A percentile compares a stretch with the other conserved stretches of the same genome.
phyloP scores from a whole-genome alignment of 2,888 invertebrate genomes.

The Oeneis ivallda region DNA sequence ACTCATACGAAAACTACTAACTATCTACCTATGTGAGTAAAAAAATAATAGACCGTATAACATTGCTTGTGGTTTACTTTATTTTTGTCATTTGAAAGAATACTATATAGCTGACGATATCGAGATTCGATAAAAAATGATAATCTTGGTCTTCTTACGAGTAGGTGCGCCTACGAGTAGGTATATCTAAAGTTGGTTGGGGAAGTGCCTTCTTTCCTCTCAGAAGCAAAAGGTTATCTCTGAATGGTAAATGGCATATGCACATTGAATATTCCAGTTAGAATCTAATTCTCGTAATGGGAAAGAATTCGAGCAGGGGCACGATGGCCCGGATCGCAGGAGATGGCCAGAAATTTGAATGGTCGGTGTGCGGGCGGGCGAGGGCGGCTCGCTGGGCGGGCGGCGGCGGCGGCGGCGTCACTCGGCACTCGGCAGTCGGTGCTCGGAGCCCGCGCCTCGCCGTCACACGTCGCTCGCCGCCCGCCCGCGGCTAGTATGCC shows the following conservation, averaged over 20 bases:
- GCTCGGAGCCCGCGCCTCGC: slow-evolving; percentile 50
- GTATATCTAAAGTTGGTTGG: no score
- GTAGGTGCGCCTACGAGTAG: background rate
- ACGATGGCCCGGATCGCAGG: slow-evolving; percentile 74
- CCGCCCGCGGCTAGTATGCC: slow-evolving; percentile 66
- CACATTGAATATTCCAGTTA: slow-evolving; percentile 67
- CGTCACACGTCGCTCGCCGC: slow-evolving; percentile 40
- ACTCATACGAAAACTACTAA: no score
- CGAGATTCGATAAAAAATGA: background rate
- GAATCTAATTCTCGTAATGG: slow-evolving; percentile 55
- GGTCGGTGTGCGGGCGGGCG: slow-evolving; percentile 58
- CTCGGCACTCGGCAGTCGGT: slow-evolving; percentile 51
- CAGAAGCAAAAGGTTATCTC: slow-evolving; percentile 61
- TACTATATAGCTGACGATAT: background rate
- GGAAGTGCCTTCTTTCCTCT: slow-evolving; percentile 33
- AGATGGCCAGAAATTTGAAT: slow-evolving; percentile 75
- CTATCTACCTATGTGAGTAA: no score
- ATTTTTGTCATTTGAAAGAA: background rate
- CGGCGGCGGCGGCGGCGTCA: slow-evolving; percentile 50
- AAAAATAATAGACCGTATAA: no score
- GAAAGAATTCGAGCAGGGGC: slow-evolving; percentile 66
- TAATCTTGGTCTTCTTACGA: background rate
- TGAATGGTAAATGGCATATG: slow-evolving; percentile 48
- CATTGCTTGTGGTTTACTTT: no score
- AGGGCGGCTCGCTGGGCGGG: slow-evolving; percentile 42